Conservation (phyloP, 2,113 vertebrate genomes). For the Pipra filicauda region DNA sequence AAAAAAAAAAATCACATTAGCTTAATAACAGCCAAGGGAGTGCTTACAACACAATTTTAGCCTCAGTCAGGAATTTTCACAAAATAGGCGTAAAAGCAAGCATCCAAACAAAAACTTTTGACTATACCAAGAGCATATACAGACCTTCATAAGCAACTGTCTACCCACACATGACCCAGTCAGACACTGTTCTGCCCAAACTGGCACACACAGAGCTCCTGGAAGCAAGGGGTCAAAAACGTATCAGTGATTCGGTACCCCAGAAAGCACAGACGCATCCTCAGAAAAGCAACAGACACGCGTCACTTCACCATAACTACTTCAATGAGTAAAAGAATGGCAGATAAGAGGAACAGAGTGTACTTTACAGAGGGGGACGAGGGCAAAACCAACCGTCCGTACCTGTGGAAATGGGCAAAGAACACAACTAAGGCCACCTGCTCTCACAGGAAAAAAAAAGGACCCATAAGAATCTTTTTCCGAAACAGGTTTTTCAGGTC, state of each 20-base stretch:
- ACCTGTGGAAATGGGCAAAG: rapidly evolving
- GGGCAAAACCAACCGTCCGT: rapidly evolving
- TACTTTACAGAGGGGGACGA: rapidly evolving
- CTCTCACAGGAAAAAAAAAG: neutral
- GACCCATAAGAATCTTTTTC: rapidly evolving
- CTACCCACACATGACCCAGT: rapidly evolving
- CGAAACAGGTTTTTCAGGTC: rapidly evolving
- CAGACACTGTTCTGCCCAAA: neutral
- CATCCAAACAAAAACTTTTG: neutral
- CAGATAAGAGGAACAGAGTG: rapidly evolving
- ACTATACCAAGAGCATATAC: rapidly evolving
- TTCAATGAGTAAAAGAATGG: rapidly evolving
- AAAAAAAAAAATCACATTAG: rapidly evolving
- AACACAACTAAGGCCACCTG: neutral
- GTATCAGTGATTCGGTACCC: rapidly evolving
- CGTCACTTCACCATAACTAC: rapidly evolving
- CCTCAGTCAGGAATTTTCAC: no score
- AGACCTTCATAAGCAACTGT: rapidly evolving
- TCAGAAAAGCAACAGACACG: neutral
- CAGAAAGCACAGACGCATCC: rapidly evolving
- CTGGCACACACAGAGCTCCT: neutral
- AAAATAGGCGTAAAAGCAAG: neutral
- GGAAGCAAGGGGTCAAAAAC: neutral
- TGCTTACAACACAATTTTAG: neutral
- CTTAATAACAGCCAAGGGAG: neutral